Base-by-base conservation (phyloP, 2,797 vertebrate genomes). In the Cyclura pinguis region DNA sequence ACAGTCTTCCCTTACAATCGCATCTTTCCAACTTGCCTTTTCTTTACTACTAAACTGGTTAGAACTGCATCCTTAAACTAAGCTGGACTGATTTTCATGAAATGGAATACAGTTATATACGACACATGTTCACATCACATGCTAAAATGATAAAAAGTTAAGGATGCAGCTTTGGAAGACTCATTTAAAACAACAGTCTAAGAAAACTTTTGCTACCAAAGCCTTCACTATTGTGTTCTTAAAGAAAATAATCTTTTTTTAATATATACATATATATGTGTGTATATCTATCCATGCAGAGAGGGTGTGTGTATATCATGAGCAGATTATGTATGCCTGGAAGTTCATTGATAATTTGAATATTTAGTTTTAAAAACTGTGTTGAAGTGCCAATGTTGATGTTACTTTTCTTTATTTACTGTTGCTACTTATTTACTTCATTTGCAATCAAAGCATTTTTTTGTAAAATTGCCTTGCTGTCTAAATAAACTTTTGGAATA, bases 151-250 rank as follows among this genome's bases (percentile, higher is more conserved):
- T 74, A 95, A 94, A 59, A 81, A 35, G 95, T 94, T 93, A 88
- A 96, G 93, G 91, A 96, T 89, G 92, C 84, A 84, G 91, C 94
- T 96, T 93, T 91, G 92, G 96, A 96, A 93, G 95, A 85, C 91
- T 91, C 82, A 88, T 83, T 96, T 97, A 95, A 97, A 96, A 96
- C 78, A 82, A 82, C 35, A 72, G 14, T 76, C 72, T 94, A 93
- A 95, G 95, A 96, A 27, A 77, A 95, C 93, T 97, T 96, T 97
- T 97, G 95, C 95, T 97, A 97, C 96, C 95, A 94, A 96, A 97
- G 94, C 93, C 93, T 94, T 96, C 86, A 95, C 94, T 87, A 16
- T 92, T 90, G 7, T 89, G 84, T 96, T 96, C 95, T 95, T 95
- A 92, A 89, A 80, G 87, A 93, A 95, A 94, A 89, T 73, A 0